Evolutionary conservation across 1,140 invertebrate genomes (phyloP), one percentile per base, ranked within the genome.

Genomic region (Potamilus streckersoni): DNA sequence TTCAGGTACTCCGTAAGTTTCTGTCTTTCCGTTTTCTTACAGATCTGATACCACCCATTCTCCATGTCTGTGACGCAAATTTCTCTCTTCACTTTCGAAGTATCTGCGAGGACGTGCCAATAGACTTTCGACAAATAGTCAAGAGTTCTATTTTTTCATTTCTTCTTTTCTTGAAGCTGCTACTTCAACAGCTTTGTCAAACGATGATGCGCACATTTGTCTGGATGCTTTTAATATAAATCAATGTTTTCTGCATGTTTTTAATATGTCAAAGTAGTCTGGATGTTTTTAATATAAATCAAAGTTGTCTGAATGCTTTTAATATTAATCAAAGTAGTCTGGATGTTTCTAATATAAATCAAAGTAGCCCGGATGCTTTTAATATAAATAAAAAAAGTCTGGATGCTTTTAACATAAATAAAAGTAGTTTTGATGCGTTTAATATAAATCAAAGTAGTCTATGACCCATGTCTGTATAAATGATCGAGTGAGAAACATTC

Each of bases 31-130:
- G 16, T 59, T 15, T 72, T 27, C 15, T 72, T 67, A 31, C 73
- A 70, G 2, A 11, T 17, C 56, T 77, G 70, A 23, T 72, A 69
- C n/a, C 16, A 56, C 13, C 57, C 64, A 20, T 68, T 49, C 15
- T 72, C 65, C 12, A 58, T 56, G 49, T 61, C 64, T 38, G 72
- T 73, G n/a, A 69, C 72, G 14, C n/a, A 2, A 64, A 31, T 68
- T 77, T 16, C 38, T 69, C 68, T 77, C 70, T 19, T 73, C 27
- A 20, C 58, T 16, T 38, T 62, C 57, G 2, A 77, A 68, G 58
- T 77, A 77, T 58, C 67, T 77, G 16, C 23, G 59, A 20, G 75
- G 75, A 27, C 70, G 19, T 60, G 67, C 63, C 57, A 77, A 57
- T 8, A 77, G 27, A 20, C 73, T 65, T 38, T 58, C 59, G 2